Evolutionary conservation across 1,140 invertebrate species (phyloP).

Genomic region (Atta colombica): DNA sequence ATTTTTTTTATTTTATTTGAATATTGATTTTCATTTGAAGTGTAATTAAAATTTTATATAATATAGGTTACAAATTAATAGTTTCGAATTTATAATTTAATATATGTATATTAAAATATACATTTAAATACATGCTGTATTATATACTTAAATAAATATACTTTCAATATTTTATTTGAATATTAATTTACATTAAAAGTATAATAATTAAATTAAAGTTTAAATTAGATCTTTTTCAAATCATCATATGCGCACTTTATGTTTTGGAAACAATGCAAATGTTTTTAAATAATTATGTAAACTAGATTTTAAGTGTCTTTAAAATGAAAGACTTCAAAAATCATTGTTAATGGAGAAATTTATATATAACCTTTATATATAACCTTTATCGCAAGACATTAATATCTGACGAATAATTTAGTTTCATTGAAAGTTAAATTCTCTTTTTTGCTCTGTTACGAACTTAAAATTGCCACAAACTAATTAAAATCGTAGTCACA

Average conservation of each 20-base stretch:
- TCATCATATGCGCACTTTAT: neutral
- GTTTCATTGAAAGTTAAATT: neutral
- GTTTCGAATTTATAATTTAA: no score
- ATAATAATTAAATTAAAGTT: no score
- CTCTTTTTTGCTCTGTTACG: neutral
- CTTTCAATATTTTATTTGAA: no score
- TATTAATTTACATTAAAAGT: no score
- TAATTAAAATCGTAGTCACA: neutral
- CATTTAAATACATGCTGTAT: no score
- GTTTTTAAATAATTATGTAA: neutral
- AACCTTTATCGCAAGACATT: neutral
- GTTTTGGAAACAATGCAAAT: neutral
- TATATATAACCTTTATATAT: neutral
- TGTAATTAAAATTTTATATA: no score
- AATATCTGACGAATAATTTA: constrained; percentile 9
- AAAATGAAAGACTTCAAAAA: neutral
- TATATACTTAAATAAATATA: no score
- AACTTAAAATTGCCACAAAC: neutral
- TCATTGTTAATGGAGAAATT: neutral
- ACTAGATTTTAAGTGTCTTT: neutral
- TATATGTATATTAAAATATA: no score
- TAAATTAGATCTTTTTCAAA: no score
- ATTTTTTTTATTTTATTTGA: no score
- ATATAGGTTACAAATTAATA: no score
- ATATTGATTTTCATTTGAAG: no score